These are phyloP conservation scores for Lepilemur ruficaudatus DNA, from an alignment of 2,797 vertebrate genomes.

Conservation along the genomic window DNA sequence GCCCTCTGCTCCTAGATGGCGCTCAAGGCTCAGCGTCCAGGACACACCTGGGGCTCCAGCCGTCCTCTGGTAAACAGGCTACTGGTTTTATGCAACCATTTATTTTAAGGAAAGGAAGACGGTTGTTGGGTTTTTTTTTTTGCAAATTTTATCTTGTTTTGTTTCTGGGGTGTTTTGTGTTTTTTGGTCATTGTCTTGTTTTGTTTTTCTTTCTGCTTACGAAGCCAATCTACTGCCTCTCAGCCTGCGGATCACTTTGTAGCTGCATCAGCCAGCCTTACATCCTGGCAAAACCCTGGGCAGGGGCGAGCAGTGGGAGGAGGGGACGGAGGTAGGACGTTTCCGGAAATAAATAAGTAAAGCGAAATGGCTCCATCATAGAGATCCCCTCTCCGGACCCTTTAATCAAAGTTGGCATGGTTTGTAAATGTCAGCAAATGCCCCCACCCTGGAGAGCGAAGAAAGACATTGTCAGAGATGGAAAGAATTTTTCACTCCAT, in stretches of 20 bases:
- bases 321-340: background rate
- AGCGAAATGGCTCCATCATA: background rate
- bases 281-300: background rate
- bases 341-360: background rate
- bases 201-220: constrained; percentile 47
- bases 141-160: background rate
- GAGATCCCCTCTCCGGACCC: background rate
- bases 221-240: constrained; percentile 55
- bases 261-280: background rate
- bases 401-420: background rate
- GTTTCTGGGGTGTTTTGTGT: background rate
- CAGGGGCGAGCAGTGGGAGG: background rate
- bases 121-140: background rate
- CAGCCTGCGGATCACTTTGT: constrained; percentile 62
- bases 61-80: constrained; percentile 2
- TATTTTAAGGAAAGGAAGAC: constrained; percentile 60
- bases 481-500: background rate
- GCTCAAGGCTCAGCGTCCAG: background rate
- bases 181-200: background rate
- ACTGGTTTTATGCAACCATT: constrained; percentile 55
- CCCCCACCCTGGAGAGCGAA: background rate
- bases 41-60: background rate
- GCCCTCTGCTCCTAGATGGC: constrained; percentile 61
- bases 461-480: background rate
- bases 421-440: background rate